Base-by-base conservation (phyloP, 2,888 invertebrate genomes). In the Poecilobothrus nobilitatus region DNA sequence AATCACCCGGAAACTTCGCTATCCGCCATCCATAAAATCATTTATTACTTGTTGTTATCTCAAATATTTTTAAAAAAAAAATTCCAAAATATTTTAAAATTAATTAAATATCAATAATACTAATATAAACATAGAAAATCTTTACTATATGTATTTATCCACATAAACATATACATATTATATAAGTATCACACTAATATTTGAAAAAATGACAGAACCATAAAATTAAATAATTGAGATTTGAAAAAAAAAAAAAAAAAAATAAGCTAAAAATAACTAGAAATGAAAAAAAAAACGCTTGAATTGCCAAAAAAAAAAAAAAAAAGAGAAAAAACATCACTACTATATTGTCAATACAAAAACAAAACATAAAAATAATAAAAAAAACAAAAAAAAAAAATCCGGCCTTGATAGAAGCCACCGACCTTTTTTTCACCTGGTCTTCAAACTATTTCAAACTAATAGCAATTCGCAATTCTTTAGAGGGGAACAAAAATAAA, bases 361-460 rank as follows among this genome's bases (percentile, higher is more conserved):
- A 53, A 53, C 15, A 53, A 53, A 53, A 53, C 15, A 53, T 1
- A 53, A 53, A 12, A 53, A 53, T 18, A 53, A 53, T 18, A 53
- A 53, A 6, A 53, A 53, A 18, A 53, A 53, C 53, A 53, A n/a
- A 53, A 53, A 6, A 41, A 41, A 41, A 41, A 9, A 12, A 41
- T 9, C 53, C 53, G 53, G 53, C 53, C 53, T 53, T 53, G 53
- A 53, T 53, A 53, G 53, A 53, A 53, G 53, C 53, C 53, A 53
- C 53, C 53, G 53, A 53, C 53, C 53, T 53, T 53, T 53, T 12
- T 53, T 53, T 53, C 53, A 53, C 53, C 53, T 53, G 53, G 53
- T 53, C 53, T 53, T 53, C 15, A 53, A 53, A 53, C 53, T 53
- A 53, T 53, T 53, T 53, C 12, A n/a, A n/a, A 53, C 53, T 53